Conservation (phyloP, 2,888 invertebrate genomes). For the Lomographa bimaculata region DNA sequence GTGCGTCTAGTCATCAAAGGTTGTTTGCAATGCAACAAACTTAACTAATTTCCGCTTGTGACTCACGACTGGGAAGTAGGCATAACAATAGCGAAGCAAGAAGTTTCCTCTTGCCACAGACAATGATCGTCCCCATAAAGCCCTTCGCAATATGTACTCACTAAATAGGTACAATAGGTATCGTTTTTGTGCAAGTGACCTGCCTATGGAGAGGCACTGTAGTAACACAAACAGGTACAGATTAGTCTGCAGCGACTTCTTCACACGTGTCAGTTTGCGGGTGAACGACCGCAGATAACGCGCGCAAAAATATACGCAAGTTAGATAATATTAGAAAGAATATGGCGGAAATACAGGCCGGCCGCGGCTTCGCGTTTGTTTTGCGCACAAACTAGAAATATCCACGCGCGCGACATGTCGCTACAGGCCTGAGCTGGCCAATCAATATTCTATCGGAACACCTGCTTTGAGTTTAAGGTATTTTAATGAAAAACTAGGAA, state of each 20-base stretch:
- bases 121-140: slow-evolving; percentile 20
- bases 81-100: slow-evolving; percentile 13
- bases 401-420: slow-evolving; percentile 24
- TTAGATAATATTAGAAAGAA: slow-evolving; percentile 79
- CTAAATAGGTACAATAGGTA: too few species aligned
- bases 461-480: background rate
- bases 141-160: background rate
- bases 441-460: too few species aligned
- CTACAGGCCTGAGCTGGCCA: background rate
- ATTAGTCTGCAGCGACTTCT: slow-evolving; percentile 5
- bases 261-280: slow-evolving; percentile 52
- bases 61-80: slow-evolving; percentile 12
- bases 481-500: too few species aligned
- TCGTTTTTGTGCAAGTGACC: background rate
- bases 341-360: slow-evolving; percentile 55
- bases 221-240: slow-evolving; percentile 17
- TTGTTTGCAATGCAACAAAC: slow-evolving; percentile 7
- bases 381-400: slow-evolving; percentile 37
- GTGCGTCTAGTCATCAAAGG: too few species aligned
- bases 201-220: too few species aligned
- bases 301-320: slow-evolving; percentile 66
- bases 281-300: slow-evolving; percentile 71
- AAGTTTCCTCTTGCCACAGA: slow-evolving; percentile 15
- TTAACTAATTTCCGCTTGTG: slow-evolving; percentile 13
- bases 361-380: slow-evolving; percentile 43